Base-by-base conservation (phyloP, 2,888 invertebrate genomes). In the Teleogryllus oceanicus region DNA sequence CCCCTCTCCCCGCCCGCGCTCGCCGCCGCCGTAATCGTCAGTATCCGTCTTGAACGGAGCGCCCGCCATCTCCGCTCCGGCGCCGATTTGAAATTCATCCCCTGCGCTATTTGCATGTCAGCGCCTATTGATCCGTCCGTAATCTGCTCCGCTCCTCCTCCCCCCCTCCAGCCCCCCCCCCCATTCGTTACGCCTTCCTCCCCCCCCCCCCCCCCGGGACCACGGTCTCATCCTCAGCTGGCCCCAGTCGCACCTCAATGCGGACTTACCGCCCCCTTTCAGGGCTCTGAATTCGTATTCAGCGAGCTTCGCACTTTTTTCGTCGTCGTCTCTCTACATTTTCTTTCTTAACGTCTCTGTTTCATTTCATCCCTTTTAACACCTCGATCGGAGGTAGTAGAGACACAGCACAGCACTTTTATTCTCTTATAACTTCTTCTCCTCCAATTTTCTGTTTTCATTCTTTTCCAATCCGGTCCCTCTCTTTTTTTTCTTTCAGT, bases 31-130 rank as follows among this genome's bases (percentile, higher is more conserved):
- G 62, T 62, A 62, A 62, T 62, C 62, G 62, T n/a, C 62, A 62
- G 62, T 62, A 62, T 62, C 62, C 62, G 62, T 62, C 62, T 62
- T 13, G 62, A 62, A 62, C 62, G 62, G n/a, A 18, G n/a, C 62
- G 62, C n/a, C 62, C n/a, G n/a, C 62, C 62, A 62, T 62, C 62
- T 62, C 62, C 62, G 13, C 62, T 62, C 62, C 13, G 62, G 62
- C 37, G 37, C 37, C 62, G 62, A 62, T 62, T 62, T 62, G 62
- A 62, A 62, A 62, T 62, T 62, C 62, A 62, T 13, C 62, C n/a
- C 62, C 16, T n/a, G n/a, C 62, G 13, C 62, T 62, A 62, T 62
- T 62, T 62, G 62, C 62, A 62, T 62, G 62, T 62, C 62, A 62
- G 62, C n/a, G n/a, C 16, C 62, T 62, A 62, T 62, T n/a, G 62